These are phyloP conservation scores for Ectobius pallidus DNA, from an alignment of 2,888 invertebrate genomes.

Conservation along the genomic window DNA sequence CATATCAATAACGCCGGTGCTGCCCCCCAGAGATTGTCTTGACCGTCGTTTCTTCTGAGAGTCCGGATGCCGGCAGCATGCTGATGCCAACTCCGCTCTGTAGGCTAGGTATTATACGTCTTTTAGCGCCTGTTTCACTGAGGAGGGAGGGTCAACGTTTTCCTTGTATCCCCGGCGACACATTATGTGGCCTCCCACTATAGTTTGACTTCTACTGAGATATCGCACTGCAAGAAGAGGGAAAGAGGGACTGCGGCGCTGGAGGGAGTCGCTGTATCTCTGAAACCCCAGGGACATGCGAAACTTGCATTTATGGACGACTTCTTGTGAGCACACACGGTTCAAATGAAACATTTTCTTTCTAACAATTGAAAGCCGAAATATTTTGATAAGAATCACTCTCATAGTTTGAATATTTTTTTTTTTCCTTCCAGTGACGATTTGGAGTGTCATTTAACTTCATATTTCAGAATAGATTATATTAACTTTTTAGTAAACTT, in stretches of 20 bases:
- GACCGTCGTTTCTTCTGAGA: constrained; percentile 11
- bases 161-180: constrained; percentile 33
- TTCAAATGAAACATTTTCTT: no score
- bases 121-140: not conserved
- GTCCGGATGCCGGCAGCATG: constrained; percentile 34
- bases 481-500: no score
- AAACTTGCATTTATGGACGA: not conserved
- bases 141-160: constrained; percentile 7
- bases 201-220: not conserved
- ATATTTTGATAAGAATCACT: no score
- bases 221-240: no score
- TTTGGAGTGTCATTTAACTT: no score
- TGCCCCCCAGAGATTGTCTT: not conserved
- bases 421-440: no score
- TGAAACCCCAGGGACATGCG: not conserved
- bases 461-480: no score
- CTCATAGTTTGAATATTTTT: no score
- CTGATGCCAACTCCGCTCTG: constrained; percentile 32
- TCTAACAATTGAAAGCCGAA: no score
- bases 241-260: not conserved
- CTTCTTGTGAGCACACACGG: not conserved
- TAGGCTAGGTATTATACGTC: not conserved
- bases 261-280: not conserved
- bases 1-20: constrained; percentile 37
- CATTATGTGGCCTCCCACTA: constrained; percentile 37